phyloP scores from a whole-genome alignment of 2,888 invertebrate genomes.

The Orthonevra nobilis region DNA sequence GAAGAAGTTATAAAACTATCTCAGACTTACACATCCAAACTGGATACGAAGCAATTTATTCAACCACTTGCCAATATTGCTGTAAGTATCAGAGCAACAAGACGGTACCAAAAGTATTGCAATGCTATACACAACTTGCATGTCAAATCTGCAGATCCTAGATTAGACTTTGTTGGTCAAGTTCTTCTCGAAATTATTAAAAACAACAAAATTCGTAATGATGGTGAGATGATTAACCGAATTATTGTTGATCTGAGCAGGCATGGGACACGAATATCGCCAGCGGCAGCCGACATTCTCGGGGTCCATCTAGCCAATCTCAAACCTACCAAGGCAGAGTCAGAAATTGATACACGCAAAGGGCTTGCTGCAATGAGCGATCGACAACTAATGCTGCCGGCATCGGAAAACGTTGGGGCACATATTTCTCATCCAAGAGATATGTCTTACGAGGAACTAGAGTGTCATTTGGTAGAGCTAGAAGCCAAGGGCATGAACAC shows the following conservation, averaged over 20 bases:
- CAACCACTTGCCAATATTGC: conserved; percentile 81
- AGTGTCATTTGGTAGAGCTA: conserved; percentile 84
- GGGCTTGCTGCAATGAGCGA: conserved; percentile 79
- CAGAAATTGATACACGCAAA: conserved; percentile 73
- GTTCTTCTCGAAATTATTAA: conserved; percentile 81
- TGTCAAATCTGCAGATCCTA: conserved; percentile 79
- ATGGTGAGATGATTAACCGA: conserved; percentile 79
- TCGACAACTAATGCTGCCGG: conserved; percentile 75
- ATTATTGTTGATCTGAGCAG: conserved; percentile 80
- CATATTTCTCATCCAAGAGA: conserved; percentile 82
- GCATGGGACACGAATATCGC: conserved; percentile 80
- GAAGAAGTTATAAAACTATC: conserved; percentile 73
- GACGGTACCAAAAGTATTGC: conserved; percentile 80
- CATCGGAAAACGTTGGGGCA: conserved; percentile 69
- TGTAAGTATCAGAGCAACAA: conserved; percentile 77
- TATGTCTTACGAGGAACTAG: conserved; percentile 84
- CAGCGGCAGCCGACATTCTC: conserved; percentile 80
- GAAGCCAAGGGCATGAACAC: conserved; percentile 85
- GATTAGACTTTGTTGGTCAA: conserved; percentile 82
- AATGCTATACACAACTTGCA: conserved; percentile 81
- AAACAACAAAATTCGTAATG: conserved; percentile 79
- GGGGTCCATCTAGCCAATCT: conserved; percentile 75
- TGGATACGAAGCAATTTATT: conserved; percentile 81
- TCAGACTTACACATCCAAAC: conserved; percentile 79
- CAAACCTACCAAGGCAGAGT: conserved; percentile 12